These are phyloP conservation scores for Corbicula japonica DNA, from an alignment of 2,888 invertebrate species.

Conservation along the genomic window DNA sequence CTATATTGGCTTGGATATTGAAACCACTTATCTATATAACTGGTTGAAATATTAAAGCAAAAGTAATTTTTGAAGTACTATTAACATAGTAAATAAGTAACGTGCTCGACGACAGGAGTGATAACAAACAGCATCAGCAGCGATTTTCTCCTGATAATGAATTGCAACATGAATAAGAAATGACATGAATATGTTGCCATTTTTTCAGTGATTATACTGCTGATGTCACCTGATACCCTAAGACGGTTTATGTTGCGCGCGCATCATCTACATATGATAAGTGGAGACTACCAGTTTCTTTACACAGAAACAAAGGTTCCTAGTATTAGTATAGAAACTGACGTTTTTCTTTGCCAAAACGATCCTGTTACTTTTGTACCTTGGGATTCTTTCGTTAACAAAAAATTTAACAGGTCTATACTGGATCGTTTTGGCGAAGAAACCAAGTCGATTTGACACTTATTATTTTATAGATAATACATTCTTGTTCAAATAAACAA, in stretches of 20 bases:
- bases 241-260: slow-evolving; percentile 76
- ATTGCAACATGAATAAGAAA: background rate
- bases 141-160: background rate
- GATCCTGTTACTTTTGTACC: background rate
- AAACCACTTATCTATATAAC: no score
- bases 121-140: background rate
- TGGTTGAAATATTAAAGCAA: no score
- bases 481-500: background rate
- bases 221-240: slow-evolving; percentile 73
- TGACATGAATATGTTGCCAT: background rate
- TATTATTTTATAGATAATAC: background rate
- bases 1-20: no score
- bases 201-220: slow-evolving; percentile 77
- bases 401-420: background rate
- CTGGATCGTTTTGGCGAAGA: background rate
- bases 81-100: background rate
- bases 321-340: background rate
- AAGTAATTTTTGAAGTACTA: no score
- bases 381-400: background rate
- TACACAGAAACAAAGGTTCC: slow-evolving; percentile 72
- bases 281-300: slow-evolving; percentile 81
- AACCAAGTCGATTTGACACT: background rate
- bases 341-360: background rate
- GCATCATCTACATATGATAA: slow-evolving; percentile 74
- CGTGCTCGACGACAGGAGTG: background rate